These are phyloP conservation scores for Erynnis tages DNA, from an alignment of 2,888 invertebrate species.

Conservation along the genomic window DNA sequence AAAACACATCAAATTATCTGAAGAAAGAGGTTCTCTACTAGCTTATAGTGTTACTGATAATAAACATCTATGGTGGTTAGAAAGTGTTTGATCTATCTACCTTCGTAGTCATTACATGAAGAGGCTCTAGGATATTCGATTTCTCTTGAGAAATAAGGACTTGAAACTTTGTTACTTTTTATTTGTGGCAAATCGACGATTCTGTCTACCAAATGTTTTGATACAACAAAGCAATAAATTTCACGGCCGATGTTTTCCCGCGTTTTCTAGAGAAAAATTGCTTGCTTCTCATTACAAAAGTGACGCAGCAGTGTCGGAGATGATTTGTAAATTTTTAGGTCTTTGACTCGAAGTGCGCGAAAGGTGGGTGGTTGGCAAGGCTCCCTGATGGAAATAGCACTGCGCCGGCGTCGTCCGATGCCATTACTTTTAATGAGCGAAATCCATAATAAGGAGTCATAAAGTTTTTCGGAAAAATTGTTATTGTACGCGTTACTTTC, in stretches of 20 bases:
- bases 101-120: no score
- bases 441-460: not conserved
- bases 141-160: no score
- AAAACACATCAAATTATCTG: no score
- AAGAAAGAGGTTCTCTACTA: no score
- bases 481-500: no score
- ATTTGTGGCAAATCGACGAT: no score
- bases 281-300: not conserved
- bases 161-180: no score
- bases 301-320: not conserved
- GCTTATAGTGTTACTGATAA: no score
- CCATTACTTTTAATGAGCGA: not conserved
- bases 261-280: not conserved
- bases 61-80: no score
- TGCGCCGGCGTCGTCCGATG: constrained; percentile 2
- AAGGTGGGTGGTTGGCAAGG: constrained; percentile 44
- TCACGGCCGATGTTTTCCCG: not conserved
- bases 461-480: not conserved
- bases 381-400: constrained; percentile 28
- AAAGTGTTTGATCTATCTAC: no score
- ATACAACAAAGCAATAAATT: not conserved
- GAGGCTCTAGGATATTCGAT: no score
- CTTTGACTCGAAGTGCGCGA: constrained; percentile 44
- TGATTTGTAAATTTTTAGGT: constrained; percentile 37
- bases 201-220: no score